phyloP scores from a whole-genome alignment of 2,797 vertebrate genomes.

The Oophaga sylvatica region DNA sequence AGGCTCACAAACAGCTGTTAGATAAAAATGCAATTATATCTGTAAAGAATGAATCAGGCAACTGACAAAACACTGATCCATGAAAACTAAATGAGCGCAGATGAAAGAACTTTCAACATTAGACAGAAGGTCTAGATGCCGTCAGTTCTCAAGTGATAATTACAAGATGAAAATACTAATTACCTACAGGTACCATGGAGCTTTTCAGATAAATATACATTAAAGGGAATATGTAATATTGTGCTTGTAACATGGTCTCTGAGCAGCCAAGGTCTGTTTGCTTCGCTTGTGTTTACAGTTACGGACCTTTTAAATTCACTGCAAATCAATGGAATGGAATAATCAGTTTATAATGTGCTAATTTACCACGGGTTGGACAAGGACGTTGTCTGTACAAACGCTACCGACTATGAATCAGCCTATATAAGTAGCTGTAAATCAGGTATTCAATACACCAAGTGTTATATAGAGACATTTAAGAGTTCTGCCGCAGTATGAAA shows the following conservation, averaged over 20 bases:
- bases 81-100: slow-evolving; percentile 58
- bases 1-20: slow-evolving; percentile 58
- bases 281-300: slow-evolving; percentile 25
- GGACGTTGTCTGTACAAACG: not conserved
- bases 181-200: slow-evolving; percentile 55
- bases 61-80: slow-evolving; percentile 60
- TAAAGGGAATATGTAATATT: slow-evolving; percentile 54
- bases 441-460: not conserved
- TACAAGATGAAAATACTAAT: slow-evolving; percentile 60
- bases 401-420: not conserved
- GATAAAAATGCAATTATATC: slow-evolving; percentile 62
- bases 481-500: not conserved
- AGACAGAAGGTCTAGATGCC: slow-evolving; percentile 57
- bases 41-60: slow-evolving; percentile 52
- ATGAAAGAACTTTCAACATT: slow-evolving; percentile 58
- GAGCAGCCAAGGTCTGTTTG: slow-evolving; percentile 25
- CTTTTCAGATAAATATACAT: slow-evolving; percentile 58
- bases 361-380: not conserved
- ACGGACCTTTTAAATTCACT: slow-evolving; percentile 11
- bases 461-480: not conserved
- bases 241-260: slow-evolving; percentile 26
- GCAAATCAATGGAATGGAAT: slow-evolving; percentile 13
- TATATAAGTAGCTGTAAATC: not conserved
- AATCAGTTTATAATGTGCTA: slow-evolving; percentile 16
- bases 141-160: slow-evolving; percentile 58